A percentile compares a stretch with the other conserved stretches of the same genome.
Evolutionary conservation across 1,140 invertebrate genomes (phyloP).

Genomic region (Drosophila kikkawai): DNA sequence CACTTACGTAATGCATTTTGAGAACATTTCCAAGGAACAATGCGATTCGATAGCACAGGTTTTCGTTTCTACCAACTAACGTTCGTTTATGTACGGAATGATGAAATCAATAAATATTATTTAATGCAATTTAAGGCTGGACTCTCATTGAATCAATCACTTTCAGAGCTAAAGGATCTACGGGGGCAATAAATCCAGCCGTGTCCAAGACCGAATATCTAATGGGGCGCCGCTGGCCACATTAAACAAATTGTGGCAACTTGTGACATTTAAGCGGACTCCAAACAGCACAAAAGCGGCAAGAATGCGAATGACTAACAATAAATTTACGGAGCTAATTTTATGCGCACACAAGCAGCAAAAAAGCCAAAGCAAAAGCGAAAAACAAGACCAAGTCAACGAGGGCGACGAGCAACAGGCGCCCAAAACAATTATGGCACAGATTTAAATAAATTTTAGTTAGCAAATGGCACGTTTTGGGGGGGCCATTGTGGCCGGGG

Average conservation of each 20-base stretch:
- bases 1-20: conserved; percentile 64
- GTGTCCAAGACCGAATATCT: neutral
- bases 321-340: conserved; percentile 74
- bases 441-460: conserved; percentile 80
- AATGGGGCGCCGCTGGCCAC: conserved; percentile 18
- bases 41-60: conserved; percentile 42
- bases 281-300: conserved; percentile 12
- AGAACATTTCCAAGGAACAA: conserved; percentile 22
- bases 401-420: conserved; percentile 65
- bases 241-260: conserved; percentile 53
- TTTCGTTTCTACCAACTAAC: conserved; percentile 50
- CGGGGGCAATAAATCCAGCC: neutral
- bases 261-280: conserved; percentile 62
- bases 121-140: conserved; percentile 65
- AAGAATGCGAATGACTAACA: conserved; percentile 65
- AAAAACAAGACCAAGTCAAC: conserved; percentile 45
- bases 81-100: conserved; percentile 56
- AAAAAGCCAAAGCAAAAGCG: conserved; percentile 31
- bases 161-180: conserved; percentile 15
- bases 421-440: conserved; percentile 73
- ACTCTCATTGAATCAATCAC: conserved; percentile 8
- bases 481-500: neutral
- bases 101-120: conserved; percentile 81
- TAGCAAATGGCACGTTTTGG: conserved; percentile 19
- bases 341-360: conserved; percentile 64